Base-by-base conservation (phyloP, 2,797 vertebrate genomes). In the Paedocypris micromegethes region DNA sequence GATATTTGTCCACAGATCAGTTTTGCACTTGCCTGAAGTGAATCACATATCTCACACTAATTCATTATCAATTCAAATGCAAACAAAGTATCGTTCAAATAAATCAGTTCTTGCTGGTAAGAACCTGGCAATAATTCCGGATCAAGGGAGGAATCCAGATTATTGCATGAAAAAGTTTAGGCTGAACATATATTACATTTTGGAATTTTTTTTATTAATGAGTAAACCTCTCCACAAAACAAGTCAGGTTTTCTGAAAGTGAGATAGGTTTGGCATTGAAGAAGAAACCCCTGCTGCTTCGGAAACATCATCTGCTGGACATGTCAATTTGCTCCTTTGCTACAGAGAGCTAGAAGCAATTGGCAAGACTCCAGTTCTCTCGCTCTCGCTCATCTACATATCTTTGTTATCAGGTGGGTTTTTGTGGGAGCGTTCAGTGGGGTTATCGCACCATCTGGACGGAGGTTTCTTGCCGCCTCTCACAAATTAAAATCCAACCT, bases 401-500 rank as follows among this genome's bases (percentile, higher is more conserved):
- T 93, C 94, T 97, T 95, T 97, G 94, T 96, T 93, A 94, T 94
- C 92, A 84, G 87, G 86, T 90, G 90, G 87, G 91, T 77, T 80
- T 78, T 73, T 9, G 91, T 90, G 91, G 91, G 89, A 90, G 92
- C 89, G 91, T 91, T 91, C 72, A 88, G 90, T 87, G 88, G 88
- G 92, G 89, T 91, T 91, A 92, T 92, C 91, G 86, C 84, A 87
- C 95, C 94, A 98, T 96, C 95, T 98, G 96, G 91, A 92, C 92
- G 86, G 89, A 87, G 90, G 91, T 82, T 93, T 91, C 91, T 92
- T 91, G 88, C 88, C 90, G 92, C 89, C 90, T 90, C 90, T 89
- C 90, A 87, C 93, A 96, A 95, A 96, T 97, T 95, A 97, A 96
- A 98, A 97, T 91, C 92, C 92, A 94, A 96, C 96, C 94, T 95